Evolutionary conservation across 1,140 invertebrate species (phyloP).

Genomic region (Tetragonula clypearis): DNA sequence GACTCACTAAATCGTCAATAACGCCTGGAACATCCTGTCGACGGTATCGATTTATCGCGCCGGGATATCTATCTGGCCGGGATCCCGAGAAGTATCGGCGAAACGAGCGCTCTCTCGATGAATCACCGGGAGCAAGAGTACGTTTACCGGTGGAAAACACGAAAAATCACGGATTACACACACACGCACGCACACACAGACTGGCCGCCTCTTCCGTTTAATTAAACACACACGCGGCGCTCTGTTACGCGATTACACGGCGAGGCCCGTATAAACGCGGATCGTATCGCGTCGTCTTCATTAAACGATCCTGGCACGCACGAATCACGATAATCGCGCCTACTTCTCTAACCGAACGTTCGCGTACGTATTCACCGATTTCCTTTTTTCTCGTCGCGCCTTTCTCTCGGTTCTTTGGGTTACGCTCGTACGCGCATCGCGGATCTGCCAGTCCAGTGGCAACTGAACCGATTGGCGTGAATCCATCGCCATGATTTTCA

Average conservation of each 20-base stretch:
- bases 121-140: not conserved
- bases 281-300: slow-evolving; percentile 43
- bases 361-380: not conserved
- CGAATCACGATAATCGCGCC: slow-evolving; percentile 41
- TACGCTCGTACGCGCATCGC: not conserved
- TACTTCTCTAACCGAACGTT: slow-evolving; percentile 5
- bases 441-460: slow-evolving; percentile 71
- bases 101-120: not conserved
- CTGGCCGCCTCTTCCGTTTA: slow-evolving; percentile 22
- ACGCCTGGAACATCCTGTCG: slow-evolving; percentile 36
- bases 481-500: no score
- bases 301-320: slow-evolving; percentile 39
- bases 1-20: slow-evolving; percentile 52
- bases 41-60: slow-evolving; percentile 40
- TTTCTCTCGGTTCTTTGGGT: not conserved
- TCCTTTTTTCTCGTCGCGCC: not conserved
- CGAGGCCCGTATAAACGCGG: not conserved
- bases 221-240: slow-evolving; percentile 11
- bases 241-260: not conserved
- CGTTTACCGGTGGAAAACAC: not conserved
- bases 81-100: not conserved
- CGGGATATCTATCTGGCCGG: slow-evolving; percentile 27
- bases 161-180: slow-evolving; percentile 19
- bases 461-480: no score
- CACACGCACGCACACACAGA: not conserved